Percentiles rank a stretch among this genome's conserved stretches.
phyloP scores from a whole-genome alignment of 2,888 invertebrate species.

The Pediacus dermestoides region DNA sequence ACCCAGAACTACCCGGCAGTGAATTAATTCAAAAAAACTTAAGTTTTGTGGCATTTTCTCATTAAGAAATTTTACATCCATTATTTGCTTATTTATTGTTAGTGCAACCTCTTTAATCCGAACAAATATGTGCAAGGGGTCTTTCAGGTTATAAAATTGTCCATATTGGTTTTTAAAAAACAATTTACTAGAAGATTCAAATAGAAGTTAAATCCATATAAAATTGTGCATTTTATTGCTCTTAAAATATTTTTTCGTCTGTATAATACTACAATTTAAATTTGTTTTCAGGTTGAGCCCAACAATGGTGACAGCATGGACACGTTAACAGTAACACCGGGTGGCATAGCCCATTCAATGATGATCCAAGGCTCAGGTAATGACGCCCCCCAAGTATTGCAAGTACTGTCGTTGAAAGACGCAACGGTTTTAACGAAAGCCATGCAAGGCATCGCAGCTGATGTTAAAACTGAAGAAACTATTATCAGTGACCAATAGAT shows the following conservation, averaged over 20 bases:
- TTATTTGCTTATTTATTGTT: too few species aligned
- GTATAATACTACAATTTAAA: constrained; percentile 10
- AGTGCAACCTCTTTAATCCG: too few species aligned
- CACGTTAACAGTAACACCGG: constrained; percentile 68
- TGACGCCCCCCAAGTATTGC: constrained; percentile 74
- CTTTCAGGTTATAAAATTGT: too few species aligned
- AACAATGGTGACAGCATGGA: constrained; percentile 69
- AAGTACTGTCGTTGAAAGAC: constrained; percentile 82
- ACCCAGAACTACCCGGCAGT: too few species aligned
- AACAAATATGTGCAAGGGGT: too few species aligned
- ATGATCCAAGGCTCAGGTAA: constrained; percentile 70
- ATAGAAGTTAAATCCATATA: too few species aligned
- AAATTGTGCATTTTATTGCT: too few species aligned
- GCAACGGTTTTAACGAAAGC: constrained; percentile 78
- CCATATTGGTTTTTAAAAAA: too few species aligned
- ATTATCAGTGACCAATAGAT: constrained; percentile 51
- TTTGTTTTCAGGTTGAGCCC: constrained; percentile 71
- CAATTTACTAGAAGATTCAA: too few species aligned
- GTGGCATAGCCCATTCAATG: constrained; percentile 73
- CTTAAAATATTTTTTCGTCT: constrained; percentile 9
- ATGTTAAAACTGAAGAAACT: constrained; percentile 70
- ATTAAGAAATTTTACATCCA: too few species aligned
- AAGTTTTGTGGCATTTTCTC: too few species aligned
- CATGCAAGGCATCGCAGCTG: constrained; percentile 63
- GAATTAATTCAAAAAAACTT: too few species aligned